These are phyloP conservation scores for Lissonota sp. DNA, from an alignment of 2,888 invertebrate genomes.

Conservation along the genomic window DNA sequence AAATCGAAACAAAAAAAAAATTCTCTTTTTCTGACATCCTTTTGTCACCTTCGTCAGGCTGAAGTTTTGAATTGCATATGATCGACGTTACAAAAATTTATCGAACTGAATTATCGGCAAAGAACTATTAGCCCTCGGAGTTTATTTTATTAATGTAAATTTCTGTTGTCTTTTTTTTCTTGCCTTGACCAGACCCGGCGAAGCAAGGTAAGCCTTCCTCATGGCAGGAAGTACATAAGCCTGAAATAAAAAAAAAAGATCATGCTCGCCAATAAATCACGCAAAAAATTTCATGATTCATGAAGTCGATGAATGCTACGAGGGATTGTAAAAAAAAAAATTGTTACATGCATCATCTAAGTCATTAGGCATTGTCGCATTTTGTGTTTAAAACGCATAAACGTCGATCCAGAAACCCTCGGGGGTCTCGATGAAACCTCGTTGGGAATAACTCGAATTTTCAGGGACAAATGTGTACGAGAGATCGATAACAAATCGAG, in stretches of 20 bases:
- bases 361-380: slow-evolving; percentile 31
- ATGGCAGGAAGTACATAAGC: slow-evolving; percentile 54
- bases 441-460: slow-evolving; percentile 27
- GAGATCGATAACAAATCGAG: slow-evolving; percentile 13
- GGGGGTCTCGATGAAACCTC: slow-evolving; percentile 9
- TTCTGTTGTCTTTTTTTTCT: slow-evolving; percentile 74
- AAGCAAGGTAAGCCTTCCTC: slow-evolving; percentile 79
- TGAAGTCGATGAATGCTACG: slow-evolving; percentile 38
- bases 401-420: slow-evolving; percentile 18
- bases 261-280: slow-evolving; percentile 42
- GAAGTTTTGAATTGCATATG: not conserved
- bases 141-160: slow-evolving; percentile 72
- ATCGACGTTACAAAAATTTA: not conserved
- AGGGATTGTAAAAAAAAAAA: slow-evolving; percentile 42
- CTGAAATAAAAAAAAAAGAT: slow-evolving; percentile 39
- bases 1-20: not conserved
- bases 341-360: slow-evolving; percentile 19
- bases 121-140: slow-evolving; percentile 10
- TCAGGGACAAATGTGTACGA: slow-evolving; percentile 39
- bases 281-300: slow-evolving; percentile 58
- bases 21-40: not conserved
- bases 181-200: slow-evolving; percentile 79
- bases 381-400: slow-evolving; percentile 55
- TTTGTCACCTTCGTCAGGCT: not conserved
- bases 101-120: slow-evolving; percentile 9